phyloP scores from a whole-genome alignment of 2,888 invertebrate species.

The Drosophila rellima region DNA sequence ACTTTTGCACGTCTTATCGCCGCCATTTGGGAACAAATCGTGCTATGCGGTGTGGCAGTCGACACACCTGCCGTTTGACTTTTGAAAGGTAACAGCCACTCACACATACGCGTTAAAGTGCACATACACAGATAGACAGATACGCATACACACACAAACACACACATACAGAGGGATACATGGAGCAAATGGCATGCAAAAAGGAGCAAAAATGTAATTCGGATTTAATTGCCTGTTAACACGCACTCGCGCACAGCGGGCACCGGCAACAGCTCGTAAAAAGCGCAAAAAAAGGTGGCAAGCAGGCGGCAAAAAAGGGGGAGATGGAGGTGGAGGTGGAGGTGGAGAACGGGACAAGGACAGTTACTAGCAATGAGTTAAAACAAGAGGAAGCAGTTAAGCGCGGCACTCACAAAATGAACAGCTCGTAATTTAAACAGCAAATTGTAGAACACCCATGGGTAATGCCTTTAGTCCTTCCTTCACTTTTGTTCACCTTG shows the following conservation, averaged over 20 bases:
- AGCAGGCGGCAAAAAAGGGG: conserved; percentile 25
- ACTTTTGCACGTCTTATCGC: conserved; percentile 68
- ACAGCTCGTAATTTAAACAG: conserved; percentile 77
- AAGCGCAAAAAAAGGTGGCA: conserved; percentile 55
- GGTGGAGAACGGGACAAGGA: conserved; percentile 13
- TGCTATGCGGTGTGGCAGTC: conserved; percentile 56
- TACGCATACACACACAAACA: conserved; percentile 4
- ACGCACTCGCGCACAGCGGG: conserved; percentile 80
- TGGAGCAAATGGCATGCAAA: conserved; percentile 57
- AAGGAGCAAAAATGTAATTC: conserved; percentile 80
- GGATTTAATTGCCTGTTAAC: conserved; percentile 83
- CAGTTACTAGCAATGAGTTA: conserved; percentile 60
- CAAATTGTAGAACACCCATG: conserved; percentile 51
- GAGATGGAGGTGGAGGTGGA: neutral
- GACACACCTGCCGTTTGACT: conserved; percentile 77
- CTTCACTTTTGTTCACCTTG: conserved; percentile 26
- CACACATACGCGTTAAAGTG: conserved; percentile 15
- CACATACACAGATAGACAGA: conserved; percentile 1
- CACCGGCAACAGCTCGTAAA: conserved; percentile 77
- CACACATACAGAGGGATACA: neutral
- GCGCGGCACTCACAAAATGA: conserved; percentile 75
- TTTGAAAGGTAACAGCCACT: conserved; percentile 45
- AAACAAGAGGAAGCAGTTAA: conserved; percentile 70
- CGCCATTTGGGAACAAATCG: conserved; percentile 62
- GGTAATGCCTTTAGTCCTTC: conserved; percentile 6